These are phyloP conservation scores for Smittia aterrima DNA, from an alignment of 2,888 invertebrate species.

Conservation along the genomic window DNA sequence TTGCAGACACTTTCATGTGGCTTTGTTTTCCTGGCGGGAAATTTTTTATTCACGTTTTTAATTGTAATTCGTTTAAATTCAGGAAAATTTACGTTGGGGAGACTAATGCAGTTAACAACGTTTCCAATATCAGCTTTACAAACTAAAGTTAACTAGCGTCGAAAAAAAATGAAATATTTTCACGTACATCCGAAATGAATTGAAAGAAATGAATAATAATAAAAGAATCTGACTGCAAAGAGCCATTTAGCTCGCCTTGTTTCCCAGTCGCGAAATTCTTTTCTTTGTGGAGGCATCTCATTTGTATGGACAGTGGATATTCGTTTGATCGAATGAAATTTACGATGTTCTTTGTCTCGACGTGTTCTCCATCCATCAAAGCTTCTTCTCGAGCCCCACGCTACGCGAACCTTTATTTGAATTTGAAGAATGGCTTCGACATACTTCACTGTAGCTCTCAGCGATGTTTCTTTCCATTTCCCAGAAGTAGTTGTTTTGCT, in stretches of 20 bases:
- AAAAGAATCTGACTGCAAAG: not conserved
- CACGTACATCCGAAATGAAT: constrained; percentile 34
- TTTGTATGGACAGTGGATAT: constrained; percentile 32
- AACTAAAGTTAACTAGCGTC: not conserved
- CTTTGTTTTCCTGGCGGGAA: not conserved
- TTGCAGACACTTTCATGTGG: not conserved
- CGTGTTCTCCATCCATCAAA: not conserved
- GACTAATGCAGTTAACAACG: not conserved
- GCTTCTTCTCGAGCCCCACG: no score
- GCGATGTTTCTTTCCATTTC: constrained; percentile 22
- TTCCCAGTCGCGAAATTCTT: constrained; percentile 14
- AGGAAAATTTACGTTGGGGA: not conserved
- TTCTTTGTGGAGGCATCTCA: constrained; percentile 27
- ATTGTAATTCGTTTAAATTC: not conserved
- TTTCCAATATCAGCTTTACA: not conserved
- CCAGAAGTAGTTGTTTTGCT: constrained; percentile 42
- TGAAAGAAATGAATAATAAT: not conserved
- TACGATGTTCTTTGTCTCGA: not conserved
- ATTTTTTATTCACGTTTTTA: not conserved
- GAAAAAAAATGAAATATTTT: constrained; percentile 24
- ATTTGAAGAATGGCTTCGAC: not conserved
- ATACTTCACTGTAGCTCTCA: constrained; percentile 12
- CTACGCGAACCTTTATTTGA: not conserved
- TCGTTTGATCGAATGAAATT: constrained; percentile 24
- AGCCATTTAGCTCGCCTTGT: constrained; percentile 16